Conservation (phyloP, 2,797 vertebrate species). For the Acrocephalus scirpaceus region DNA sequence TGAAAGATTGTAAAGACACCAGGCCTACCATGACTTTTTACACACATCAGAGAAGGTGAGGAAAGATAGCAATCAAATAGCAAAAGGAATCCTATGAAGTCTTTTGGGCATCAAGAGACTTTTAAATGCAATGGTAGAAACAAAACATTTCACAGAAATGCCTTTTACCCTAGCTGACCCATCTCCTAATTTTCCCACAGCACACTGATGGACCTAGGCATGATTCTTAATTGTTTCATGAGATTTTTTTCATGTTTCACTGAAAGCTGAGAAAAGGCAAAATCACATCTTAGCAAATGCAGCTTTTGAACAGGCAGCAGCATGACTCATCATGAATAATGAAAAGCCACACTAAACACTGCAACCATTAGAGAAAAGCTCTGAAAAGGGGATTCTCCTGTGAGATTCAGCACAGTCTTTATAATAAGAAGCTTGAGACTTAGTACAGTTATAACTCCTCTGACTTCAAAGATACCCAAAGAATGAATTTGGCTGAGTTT, state of each 20-base stretch:
- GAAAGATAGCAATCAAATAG: neutral
- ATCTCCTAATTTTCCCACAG: neutral
- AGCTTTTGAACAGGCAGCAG: neutral
- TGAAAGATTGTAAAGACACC: neutral
- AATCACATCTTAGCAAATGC: neutral
- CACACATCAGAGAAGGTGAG: neutral
- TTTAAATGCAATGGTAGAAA: neutral
- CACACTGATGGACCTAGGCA: neutral
- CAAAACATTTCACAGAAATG: neutral
- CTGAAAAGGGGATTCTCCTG: neutral
- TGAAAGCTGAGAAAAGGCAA: neutral
- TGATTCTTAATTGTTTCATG: neutral
- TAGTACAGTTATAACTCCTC: neutral
- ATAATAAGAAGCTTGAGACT: neutral
- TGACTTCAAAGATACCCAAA: neutral
- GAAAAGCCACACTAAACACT: neutral
- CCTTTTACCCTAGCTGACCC: neutral
- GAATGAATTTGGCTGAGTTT: neutral
- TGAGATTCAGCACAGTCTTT: neutral
- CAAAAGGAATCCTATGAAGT: neutral
- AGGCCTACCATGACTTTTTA: neutral
- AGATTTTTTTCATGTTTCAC: neutral
- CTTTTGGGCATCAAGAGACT: neutral
- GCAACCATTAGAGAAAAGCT: neutral
- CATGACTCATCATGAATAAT: neutral